Base-by-base conservation (phyloP, 2,797 vertebrate species). In the Eulemur albifrons region DNA sequence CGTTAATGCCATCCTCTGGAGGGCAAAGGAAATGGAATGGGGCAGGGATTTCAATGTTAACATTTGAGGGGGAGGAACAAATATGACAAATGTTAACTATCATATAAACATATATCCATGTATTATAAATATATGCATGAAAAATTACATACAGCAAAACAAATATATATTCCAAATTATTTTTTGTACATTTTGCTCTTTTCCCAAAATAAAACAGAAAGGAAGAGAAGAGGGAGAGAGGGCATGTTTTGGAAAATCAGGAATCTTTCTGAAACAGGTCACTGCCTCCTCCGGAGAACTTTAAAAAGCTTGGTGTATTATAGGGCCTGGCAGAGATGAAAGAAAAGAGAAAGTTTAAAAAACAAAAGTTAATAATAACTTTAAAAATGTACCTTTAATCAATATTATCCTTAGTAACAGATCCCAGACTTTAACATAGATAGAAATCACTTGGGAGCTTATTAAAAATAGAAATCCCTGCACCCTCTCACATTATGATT, bases 381-480 rank as follows among this genome's bases (percentile, higher is more conserved):
- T 89, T 65, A 18, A 69, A 92, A 88, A 72, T 75, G 11, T 7
- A 92, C 50, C 38, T 93, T 90, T 94, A 79, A 79, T 93, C 80
- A 92, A 17, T 77, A 35, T 61, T 38, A 65, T 73, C 17, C n/a
- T 82, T 67, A 89, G 43, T 32, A 92, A 38, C 69, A 92, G 14
- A 79, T 75, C 23, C 32, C 40, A 93, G 79, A 82, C 50, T 81
- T 91, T 18, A 54, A 38, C 21, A 17, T 59, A 57, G 15, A 54
- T 2, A 69, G 48, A 54, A 91, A 91, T 90, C 12, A 88, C 27
- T 43, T 69, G 48, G 43, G n/a, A 77, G 18, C 9, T 95, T 72
- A 54, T 77, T 90, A 90, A 96, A 96, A 84, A 67, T 45, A 52
- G 48, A 93, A 83, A n/a, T 50, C 30, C 20, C 48, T 81, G n/a